Evolutionary conservation across 2,113 vertebrate species (phyloP).

Genomic region (Brachypteracias leptosomus): DNA sequence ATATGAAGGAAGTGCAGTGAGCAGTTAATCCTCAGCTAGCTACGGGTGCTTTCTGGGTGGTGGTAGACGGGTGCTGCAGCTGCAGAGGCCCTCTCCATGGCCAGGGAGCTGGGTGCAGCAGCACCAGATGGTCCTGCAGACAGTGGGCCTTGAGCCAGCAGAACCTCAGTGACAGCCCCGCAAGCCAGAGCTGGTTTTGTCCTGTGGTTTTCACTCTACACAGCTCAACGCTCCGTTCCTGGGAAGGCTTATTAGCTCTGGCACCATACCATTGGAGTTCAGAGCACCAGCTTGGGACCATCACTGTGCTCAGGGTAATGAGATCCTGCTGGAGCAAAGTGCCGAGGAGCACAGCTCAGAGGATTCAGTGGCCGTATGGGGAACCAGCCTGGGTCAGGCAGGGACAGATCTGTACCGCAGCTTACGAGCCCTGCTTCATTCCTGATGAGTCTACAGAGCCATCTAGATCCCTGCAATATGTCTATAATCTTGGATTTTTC

Average conservation of each 20-base stretch:
- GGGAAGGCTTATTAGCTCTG: not conserved
- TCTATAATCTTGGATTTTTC: not conserved
- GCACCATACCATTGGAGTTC: rapidly evolving
- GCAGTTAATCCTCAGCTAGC: not conserved
- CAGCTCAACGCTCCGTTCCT: rapidly evolving
- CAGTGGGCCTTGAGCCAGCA: not conserved
- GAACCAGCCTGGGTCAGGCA: not conserved
- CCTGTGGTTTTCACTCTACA: not conserved
- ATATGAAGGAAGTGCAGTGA: rapidly evolving
- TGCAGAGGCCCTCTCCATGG: not conserved
- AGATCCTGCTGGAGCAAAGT: not conserved
- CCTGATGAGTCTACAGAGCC: not conserved
- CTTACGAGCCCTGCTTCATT: not conserved
- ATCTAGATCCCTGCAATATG: not conserved
- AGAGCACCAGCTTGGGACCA: rapidly evolving
- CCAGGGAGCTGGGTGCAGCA: not conserved
- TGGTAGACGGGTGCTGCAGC: rapidly evolving
- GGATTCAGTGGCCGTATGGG: rapidly evolving
- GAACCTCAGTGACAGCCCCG: not conserved
- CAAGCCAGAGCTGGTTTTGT: not conserved
- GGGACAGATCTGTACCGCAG: not conserved
- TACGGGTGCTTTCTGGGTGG: not conserved
- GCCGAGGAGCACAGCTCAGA: rapidly evolving
- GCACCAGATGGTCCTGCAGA: constrained; percentile 20
- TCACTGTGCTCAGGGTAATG: rapidly evolving